phyloP scores from a whole-genome alignment of 2,797 vertebrate genomes.

The Varecia variegata region DNA sequence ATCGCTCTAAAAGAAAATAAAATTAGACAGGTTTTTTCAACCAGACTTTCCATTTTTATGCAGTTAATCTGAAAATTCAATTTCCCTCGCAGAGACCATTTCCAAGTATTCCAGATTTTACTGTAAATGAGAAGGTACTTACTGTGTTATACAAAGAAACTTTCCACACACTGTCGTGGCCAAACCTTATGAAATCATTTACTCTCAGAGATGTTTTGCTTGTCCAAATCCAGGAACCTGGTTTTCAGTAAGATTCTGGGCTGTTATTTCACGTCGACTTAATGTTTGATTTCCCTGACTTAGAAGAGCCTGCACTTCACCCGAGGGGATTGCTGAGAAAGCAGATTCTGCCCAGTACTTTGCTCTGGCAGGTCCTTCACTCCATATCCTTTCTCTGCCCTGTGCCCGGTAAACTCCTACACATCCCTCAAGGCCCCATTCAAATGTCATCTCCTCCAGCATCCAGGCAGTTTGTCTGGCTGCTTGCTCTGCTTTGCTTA shows the following conservation, averaged over 20 bases:
- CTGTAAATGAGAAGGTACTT: conserved; percentile 40
- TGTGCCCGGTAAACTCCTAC: neutral
- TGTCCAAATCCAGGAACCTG: neutral
- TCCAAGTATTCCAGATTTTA: conserved; percentile 43
- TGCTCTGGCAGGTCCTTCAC: neutral
- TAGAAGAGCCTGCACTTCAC: neutral
- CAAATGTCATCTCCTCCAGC: neutral
- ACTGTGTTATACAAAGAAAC: conserved; percentile 32
- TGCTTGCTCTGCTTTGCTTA: neutral
- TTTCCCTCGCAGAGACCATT: conserved; percentile 41
- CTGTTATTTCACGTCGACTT: neutral
- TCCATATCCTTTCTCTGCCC: neutral
- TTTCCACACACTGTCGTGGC: conserved; percentile 14
- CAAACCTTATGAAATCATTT: neutral
- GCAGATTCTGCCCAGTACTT: neutral
- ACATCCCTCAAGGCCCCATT: neutral
- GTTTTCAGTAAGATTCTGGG: neutral
- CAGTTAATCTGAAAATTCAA: conserved; percentile 72
- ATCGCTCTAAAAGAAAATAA: conserved; percentile 48
- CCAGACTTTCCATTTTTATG: conserved; percentile 64
- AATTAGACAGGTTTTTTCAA: conserved; percentile 18
- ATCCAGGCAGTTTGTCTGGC: neutral
- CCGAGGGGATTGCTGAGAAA: neutral
- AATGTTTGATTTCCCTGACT: neutral
- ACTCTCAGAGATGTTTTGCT: neutral